phyloP scores from a whole-genome alignment of 92 coral and sea anemone genomes.

The Zoanthus sansibaricus region DNA sequence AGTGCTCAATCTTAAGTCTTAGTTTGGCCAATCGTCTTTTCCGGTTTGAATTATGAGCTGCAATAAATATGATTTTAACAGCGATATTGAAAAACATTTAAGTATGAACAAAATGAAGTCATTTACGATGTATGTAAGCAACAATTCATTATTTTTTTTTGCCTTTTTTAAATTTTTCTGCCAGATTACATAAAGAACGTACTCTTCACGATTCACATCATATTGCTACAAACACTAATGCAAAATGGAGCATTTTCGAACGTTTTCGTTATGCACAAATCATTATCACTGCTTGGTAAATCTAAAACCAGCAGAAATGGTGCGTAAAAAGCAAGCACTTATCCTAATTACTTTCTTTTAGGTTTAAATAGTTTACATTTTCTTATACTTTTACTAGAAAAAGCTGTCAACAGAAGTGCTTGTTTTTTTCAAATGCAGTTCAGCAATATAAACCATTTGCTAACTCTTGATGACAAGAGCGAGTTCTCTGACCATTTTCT shows the following conservation, averaged over 20 bases:
- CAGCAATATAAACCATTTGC: not conserved
- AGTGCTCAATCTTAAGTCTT: not conserved
- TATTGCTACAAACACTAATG: not conserved
- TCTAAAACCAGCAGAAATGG: not conserved
- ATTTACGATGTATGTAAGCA: not conserved
- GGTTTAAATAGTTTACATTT: constrained; percentile 25
- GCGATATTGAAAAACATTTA: not conserved
- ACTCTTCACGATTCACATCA: not conserved
- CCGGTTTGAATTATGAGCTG: not conserved
- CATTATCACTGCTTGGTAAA: not conserved
- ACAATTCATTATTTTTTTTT: not conserved
- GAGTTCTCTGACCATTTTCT: not conserved
- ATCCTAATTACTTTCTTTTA: constrained; percentile 4
- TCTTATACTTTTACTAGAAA: constrained; percentile 19
- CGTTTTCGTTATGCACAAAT: not conserved
- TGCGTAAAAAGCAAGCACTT: not conserved
- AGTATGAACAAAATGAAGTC: not conserved
- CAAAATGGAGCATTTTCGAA: not conserved
- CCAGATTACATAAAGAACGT: not conserved
- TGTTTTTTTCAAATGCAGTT: not conserved
- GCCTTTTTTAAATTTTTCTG: not conserved
- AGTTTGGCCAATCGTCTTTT: not conserved
- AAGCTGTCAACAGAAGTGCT: constrained; percentile 18
- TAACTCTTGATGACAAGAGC: constrained; percentile 1
- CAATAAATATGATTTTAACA: not conserved